Base-by-base conservation (phyloP, 2,113 vertebrate genomes). In the Callipepla californica region DNA sequence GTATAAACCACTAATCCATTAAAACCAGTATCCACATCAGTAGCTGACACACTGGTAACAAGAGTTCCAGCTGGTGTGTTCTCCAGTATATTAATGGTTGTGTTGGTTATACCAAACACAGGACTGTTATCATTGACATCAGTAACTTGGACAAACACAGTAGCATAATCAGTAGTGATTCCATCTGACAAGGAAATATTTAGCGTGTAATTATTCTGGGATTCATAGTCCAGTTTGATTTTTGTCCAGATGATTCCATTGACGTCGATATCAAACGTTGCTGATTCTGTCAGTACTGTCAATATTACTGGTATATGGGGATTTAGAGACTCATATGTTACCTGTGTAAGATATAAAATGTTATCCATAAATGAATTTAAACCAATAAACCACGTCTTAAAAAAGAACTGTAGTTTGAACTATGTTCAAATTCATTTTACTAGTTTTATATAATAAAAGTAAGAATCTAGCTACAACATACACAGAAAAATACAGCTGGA, bases 121-220 rank as follows among this genome's bases (percentile, higher is more conserved):
- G 98, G 98, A 48, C 87, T 94, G 93, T 98, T 98, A 32, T 98
- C 98, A 8, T 98, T 98, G 94, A 98, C 34, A 38, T 98, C 98
- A 8, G 78, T 93, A 47, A 98, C 97, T 12, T 79, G 78, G 59
- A 98, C 45, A 76, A 96, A 65, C 63, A 98, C 97, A 0, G 74
- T 87, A 20, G 98, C 95, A 8, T 74, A 91, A 80, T 98, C 97
- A 47, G 4, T 13, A 47, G 36, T 1, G 11, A 9, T 73, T 17
- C 97, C 98, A 23, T 98, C 97, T 21, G 98, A 96, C 87, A 98
- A 90, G 51, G 97, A 97, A 48, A 98, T 91, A 4, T 13, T 61
- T 53, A 98, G 93, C 1, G 77, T 92, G 87, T 98, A 98, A 76
- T 80, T 97, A 9, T 84, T 96, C 21, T 84, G 95, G 11, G 79